Conservation (phyloP, 2,888 invertebrate genomes). For the Amphipyra berbera region DNA sequence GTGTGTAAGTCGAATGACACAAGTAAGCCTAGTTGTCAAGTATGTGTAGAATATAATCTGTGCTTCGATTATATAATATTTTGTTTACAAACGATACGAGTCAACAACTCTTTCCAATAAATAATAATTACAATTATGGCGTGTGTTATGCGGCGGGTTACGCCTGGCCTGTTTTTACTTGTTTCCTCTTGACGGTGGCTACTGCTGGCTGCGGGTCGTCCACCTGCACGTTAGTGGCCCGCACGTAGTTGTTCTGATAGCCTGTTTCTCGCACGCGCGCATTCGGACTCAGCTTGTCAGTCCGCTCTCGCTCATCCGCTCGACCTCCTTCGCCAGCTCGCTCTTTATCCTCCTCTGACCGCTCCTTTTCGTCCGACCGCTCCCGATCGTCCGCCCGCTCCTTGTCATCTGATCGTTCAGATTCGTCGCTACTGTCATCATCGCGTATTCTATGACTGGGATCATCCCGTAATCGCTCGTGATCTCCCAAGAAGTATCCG, state of each 20-base stretch:
- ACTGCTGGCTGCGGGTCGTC: conserved; percentile 69
- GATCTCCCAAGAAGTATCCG: conserved; percentile 75
- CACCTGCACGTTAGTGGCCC: conserved; percentile 76
- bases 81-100: conserved; percentile 41
- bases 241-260: conserved; percentile 78
- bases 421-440: conserved; percentile 56
- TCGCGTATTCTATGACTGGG: conserved; percentile 66
- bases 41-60: conserved; percentile 9
- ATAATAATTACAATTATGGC: conserved; percentile 81
- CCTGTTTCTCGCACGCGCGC: conserved; percentile 77
- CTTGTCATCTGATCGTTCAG: conserved; percentile 48
- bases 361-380: conserved; percentile 61
- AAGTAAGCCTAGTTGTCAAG: conserved; percentile 6
- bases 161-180: conserved; percentile 55
- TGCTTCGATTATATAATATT: conserved; percentile 32
- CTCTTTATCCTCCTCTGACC: conserved; percentile 58
- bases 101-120: conserved; percentile 70
- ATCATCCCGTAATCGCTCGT: conserved; percentile 77
- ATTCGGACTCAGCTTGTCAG: conserved; percentile 74
- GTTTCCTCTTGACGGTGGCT: conserved; percentile 58
- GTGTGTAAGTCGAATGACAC: conserved; percentile 2
- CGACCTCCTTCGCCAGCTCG: conserved; percentile 63
- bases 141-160: conserved; percentile 64
- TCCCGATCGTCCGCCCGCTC: conserved; percentile 48
- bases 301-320: conserved; percentile 61